phyloP scores from a whole-genome alignment of 2,113 vertebrate genomes.

The Fulmarus glacialis region DNA sequence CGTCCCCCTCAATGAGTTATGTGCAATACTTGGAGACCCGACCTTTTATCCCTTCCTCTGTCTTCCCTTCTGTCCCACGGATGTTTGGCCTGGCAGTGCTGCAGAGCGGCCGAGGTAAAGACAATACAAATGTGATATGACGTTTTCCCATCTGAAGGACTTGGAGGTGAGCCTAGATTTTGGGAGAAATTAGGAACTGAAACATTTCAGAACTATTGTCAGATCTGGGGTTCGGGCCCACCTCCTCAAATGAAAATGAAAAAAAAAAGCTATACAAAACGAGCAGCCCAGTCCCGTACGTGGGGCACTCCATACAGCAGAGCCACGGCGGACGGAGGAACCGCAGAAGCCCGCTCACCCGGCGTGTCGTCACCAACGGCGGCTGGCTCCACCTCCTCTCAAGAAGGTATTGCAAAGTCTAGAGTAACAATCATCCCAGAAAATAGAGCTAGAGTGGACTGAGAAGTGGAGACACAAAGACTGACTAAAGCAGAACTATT shows the following conservation, averaged over 20 bases:
- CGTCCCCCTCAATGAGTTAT: conserved; percentile 15
- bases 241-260: not conserved
- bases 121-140: not conserved
- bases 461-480: not conserved
- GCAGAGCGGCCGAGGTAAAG: not conserved
- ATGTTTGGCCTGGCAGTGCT: conserved; percentile 23
- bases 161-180: not conserved
- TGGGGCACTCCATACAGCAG: fast-evolving
- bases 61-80: not conserved
- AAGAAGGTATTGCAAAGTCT: not conserved
- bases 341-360: not conserved
- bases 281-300: fast-evolving
- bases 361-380: fast-evolving
- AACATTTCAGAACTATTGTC: not conserved
- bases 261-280: not conserved
- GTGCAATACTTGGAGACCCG: not conserved
- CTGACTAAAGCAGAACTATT: not conserved
- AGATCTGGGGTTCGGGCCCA: not conserved
- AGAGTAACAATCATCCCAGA: not conserved
- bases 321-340: not conserved
- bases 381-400: not conserved
- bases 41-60: conserved; percentile 7
- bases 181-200: not conserved
- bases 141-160: not conserved
- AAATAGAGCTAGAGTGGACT: not conserved